A percentile compares a stretch with the other conserved stretches of the same genome.
Evolutionary conservation across 2,113 vertebrate species (phyloP).

Genomic region (Orthonyx spaldingii): DNA sequence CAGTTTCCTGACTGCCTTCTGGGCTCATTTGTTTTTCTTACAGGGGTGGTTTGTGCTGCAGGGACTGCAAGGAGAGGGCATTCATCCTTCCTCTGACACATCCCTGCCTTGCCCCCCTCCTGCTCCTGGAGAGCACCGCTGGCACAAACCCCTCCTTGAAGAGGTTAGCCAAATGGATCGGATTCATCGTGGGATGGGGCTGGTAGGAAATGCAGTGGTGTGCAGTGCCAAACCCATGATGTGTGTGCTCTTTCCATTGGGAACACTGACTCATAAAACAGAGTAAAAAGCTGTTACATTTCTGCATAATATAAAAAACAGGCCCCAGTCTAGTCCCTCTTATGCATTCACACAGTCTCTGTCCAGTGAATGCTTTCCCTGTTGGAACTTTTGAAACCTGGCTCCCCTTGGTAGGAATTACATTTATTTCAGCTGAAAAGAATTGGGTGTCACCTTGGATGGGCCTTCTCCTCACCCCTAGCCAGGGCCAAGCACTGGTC

Average conservation of each 20-base stretch:
- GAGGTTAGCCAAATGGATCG: conserved; percentile 7
- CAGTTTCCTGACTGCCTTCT: not conserved
- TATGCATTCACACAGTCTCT: not conserved
- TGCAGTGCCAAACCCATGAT: conserved; percentile 8
- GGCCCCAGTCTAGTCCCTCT: not conserved
- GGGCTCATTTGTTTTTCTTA: not conserved
- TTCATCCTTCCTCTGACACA: not conserved
- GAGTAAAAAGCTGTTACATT: not conserved
- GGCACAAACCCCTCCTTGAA: not conserved
- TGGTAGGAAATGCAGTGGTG: not conserved
- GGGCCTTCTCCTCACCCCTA: not conserved
- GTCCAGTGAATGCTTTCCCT: not conserved
- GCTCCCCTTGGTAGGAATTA: not conserved
- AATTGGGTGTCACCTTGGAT: conserved; percentile 24
- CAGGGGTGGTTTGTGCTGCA: not conserved
- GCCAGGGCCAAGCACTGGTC: not conserved
- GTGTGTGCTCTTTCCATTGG: conserved; percentile 24
- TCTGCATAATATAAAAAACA: not conserved
- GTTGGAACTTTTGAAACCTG: not conserved
- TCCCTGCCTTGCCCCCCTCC: not conserved
- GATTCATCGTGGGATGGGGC: not conserved
- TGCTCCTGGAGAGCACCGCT: not conserved
- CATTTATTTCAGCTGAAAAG: conserved; percentile 18
- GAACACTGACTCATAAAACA: conserved; percentile 38
- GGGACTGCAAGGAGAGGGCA: not conserved